Evolutionary conservation across 1,140 invertebrate genomes (phyloP).

Genomic region (Brachionus calyciflorus): DNA sequence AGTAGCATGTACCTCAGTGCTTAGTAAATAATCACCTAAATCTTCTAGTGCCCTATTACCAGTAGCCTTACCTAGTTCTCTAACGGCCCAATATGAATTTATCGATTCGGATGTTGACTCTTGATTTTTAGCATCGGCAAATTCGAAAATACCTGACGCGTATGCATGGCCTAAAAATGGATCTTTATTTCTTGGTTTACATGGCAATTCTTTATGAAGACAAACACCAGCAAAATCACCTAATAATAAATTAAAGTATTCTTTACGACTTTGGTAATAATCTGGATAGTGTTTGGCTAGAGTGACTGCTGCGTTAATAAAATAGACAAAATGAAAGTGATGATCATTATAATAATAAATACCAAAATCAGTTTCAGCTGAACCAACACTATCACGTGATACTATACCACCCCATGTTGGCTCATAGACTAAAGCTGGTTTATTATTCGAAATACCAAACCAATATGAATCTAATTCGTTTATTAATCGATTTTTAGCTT

Average conservation of each 20-base stretch:
- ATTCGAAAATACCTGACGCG: conserved; percentile 18
- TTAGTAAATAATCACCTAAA: conserved; percentile 1
- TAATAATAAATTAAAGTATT: conserved; percentile 17
- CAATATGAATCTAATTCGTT: conserved; percentile 18
- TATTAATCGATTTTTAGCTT: background rate
- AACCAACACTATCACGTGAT: background rate
- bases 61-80: background rate
- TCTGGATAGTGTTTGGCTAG: conserved; percentile 15
- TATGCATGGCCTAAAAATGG: background rate
- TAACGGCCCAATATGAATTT: background rate
- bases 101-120: conserved; percentile 35
- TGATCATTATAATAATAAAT: conserved; percentile 46
- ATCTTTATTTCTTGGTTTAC: conserved; percentile 18
- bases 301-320: conserved; percentile 4
- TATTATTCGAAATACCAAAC: conserved; percentile 7
- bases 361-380: conserved; percentile 17
- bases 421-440: background rate
- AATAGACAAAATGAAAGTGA: conserved; percentile 42
- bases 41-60: conserved; percentile 7
- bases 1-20: conserved; percentile 2
- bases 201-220: conserved; percentile 20
- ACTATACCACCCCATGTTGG: conserved; percentile 1
- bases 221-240: conserved; percentile 3
- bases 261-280: conserved; percentile 7
- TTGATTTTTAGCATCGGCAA: conserved; percentile 35